phyloP scores from a whole-genome alignment of 1,140 invertebrate species.

The Lanistes nyassanus region DNA sequence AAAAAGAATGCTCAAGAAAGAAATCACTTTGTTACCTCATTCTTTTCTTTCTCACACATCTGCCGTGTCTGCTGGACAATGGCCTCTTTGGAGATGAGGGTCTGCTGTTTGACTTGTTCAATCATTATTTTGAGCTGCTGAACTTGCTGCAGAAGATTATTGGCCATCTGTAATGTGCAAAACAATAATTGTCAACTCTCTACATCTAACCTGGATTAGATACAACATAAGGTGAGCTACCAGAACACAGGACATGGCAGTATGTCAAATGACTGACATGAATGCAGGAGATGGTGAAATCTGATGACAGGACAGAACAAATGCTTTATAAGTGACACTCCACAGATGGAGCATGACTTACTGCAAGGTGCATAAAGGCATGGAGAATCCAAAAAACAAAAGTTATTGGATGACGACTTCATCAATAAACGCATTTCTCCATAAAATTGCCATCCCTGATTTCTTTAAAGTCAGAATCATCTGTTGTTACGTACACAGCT shows the following conservation, averaged over 20 bases:
- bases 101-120: slow-evolving; percentile 64
- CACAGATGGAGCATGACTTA: too few species aligned
- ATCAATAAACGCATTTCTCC: too few species aligned
- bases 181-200: neutral
- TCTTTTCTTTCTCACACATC: slow-evolving; percentile 75
- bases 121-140: slow-evolving; percentile 66
- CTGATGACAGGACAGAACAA: neutral
- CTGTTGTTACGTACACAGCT: too few species aligned
- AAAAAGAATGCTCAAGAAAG: too few species aligned
- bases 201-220: too few species aligned
- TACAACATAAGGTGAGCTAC: neutral
- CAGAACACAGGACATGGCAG: neutral
- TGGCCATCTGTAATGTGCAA: slow-evolving; percentile 59
- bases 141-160: slow-evolving; percentile 63
- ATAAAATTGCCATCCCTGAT: too few species aligned
- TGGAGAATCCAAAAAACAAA: too few species aligned
- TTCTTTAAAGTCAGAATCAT: too few species aligned
- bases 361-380: too few species aligned
- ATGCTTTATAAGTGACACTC: too few species aligned
- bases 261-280: neutral
- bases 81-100: slow-evolving; percentile 56
- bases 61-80: slow-evolving; percentile 59
- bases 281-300: neutral
- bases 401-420: too few species aligned
- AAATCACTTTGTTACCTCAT: slow-evolving; percentile 56